These are phyloP conservation scores for Drosophila grimshawi DNA, from an alignment of 1,140 invertebrate genomes.

Conservation along the genomic window DNA sequence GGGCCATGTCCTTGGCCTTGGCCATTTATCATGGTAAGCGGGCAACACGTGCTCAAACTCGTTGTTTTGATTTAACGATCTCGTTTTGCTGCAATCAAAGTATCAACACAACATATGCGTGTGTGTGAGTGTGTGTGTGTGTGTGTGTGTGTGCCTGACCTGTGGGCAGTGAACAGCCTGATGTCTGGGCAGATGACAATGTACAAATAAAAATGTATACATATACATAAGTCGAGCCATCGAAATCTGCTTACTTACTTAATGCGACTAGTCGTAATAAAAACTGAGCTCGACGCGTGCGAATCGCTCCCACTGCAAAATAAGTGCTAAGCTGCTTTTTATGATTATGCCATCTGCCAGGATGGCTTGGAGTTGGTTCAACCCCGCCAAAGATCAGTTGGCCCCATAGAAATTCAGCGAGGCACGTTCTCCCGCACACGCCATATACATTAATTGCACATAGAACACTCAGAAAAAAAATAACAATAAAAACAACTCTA, in stretches of 20 bases:
- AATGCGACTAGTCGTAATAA: slow-evolving; percentile 52
- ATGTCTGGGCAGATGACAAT: slow-evolving; percentile 37
- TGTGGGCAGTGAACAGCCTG: slow-evolving; percentile 15
- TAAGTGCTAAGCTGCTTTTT: slow-evolving; percentile 69
- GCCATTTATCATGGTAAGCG: slow-evolving; percentile 72
- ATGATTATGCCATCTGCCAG: slow-evolving; percentile 51
- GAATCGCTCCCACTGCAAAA: slow-evolving; percentile 25
- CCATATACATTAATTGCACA: background rate
- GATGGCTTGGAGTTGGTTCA: background rate
- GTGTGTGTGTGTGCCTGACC: slow-evolving; percentile 7
- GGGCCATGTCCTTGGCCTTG: slow-evolving; percentile 46
- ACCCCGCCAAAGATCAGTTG: background rate
- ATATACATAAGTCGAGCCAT: slow-evolving; percentile 39
- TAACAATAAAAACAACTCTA: no score
- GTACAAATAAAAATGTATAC: slow-evolving; percentile 5
- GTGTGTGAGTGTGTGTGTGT: slow-evolving; percentile 1
- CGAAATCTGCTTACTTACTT: slow-evolving; percentile 52
- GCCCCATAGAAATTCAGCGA: background rate
- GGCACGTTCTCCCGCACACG: background rate
- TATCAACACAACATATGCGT: slow-evolving; percentile 46
- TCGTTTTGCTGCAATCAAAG: slow-evolving; percentile 71
- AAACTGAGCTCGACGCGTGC: slow-evolving; percentile 29
- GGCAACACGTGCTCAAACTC: slow-evolving; percentile 59
- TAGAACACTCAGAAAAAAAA: no score
- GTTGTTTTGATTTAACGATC: slow-evolving; percentile 75